A percentile compares a stretch with the other conserved stretches of the same genome.
These are phyloP conservation scores for Hydriomena furcata DNA, from an alignment of 2,888 invertebrate genomes.

Conservation along the genomic window DNA sequence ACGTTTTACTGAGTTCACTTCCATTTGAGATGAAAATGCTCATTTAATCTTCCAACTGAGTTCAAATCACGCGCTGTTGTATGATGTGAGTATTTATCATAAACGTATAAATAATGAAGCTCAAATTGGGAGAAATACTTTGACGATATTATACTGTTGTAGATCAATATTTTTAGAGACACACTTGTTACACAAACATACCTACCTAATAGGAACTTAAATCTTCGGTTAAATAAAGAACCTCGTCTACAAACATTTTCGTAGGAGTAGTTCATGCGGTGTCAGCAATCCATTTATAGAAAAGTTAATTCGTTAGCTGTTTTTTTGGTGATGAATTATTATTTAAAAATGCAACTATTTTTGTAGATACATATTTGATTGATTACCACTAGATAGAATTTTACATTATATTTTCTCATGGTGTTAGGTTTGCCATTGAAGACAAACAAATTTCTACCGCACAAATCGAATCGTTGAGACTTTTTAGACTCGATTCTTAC, in stretches of 20 bases:
- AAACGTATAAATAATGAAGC: slow-evolving; percentile 54
- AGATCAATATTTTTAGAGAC: slow-evolving; percentile 78
- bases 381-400: slow-evolving; percentile 78
- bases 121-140: slow-evolving; percentile 62
- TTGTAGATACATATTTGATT: slow-evolving; percentile 80
- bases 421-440: slow-evolving; percentile 70
- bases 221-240: slow-evolving; percentile 54
- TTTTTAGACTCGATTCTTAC: slow-evolving; percentile 40
- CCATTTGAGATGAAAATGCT: slow-evolving; percentile 52
- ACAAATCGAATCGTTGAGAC: slow-evolving; percentile 59
- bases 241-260: slow-evolving; percentile 51
- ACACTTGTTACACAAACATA: slow-evolving; percentile 63
- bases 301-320: slow-evolving; percentile 51
- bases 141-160: slow-evolving; percentile 63
- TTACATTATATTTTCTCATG: slow-evolving; percentile 76
- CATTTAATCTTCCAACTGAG: slow-evolving; percentile 65
- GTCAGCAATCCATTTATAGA: slow-evolving; percentile 32
- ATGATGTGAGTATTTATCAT: slow-evolving; percentile 51
- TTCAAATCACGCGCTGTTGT: slow-evolving; percentile 59
- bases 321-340: slow-evolving; percentile 55
- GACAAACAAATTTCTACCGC: slow-evolving; percentile 63
- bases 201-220: slow-evolving; percentile 41
- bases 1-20: slow-evolving; percentile 40
- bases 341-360: slow-evolving; percentile 80
- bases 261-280: slow-evolving; percentile 55